These are phyloP conservation scores for Pelosia muscerda DNA, from an alignment of 2,888 invertebrate genomes.

Conservation along the genomic window DNA sequence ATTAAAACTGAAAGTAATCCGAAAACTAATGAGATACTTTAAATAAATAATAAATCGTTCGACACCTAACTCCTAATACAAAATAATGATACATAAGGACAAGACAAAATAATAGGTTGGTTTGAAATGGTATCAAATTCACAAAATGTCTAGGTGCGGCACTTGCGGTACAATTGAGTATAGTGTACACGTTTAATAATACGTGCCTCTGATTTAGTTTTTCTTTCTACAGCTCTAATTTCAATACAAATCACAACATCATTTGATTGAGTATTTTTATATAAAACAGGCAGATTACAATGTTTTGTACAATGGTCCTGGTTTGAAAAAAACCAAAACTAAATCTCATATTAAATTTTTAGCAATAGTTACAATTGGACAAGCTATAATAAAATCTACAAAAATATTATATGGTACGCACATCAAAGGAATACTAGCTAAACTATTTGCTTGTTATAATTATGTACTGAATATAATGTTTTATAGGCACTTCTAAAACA, in stretches of 20 bases:
- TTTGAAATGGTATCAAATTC: slow-evolving; percentile 16
- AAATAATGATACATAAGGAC: slow-evolving; percentile 1
- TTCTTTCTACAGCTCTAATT: background rate
- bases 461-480: slow-evolving; percentile 11
- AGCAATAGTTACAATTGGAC: slow-evolving; percentile 1
- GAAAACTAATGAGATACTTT: slow-evolving; percentile 11
- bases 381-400: slow-evolving; percentile 17
- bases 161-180: background rate
- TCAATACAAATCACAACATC: slow-evolving; percentile 10
- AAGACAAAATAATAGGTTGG: slow-evolving; percentile 7
- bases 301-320: slow-evolving; percentile 18
- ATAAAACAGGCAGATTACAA: slow-evolving; percentile 11
- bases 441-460: slow-evolving; percentile 10
- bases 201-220: background rate
- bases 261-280: slow-evolving; percentile 18
- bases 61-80: slow-evolving; percentile 21
- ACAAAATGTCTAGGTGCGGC: background rate
- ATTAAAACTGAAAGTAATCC: background rate
- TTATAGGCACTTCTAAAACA: slow-evolving; percentile 21
- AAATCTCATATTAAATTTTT: slow-evolving; percentile 4
- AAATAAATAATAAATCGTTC: slow-evolving; percentile 21
- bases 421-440: slow-evolving; percentile 14
- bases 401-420: slow-evolving; percentile 19
- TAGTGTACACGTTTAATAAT: background rate
- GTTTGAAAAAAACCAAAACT: slow-evolving; percentile 3